Evolutionary conservation across 2,888 invertebrate genomes (phyloP).

Genomic region (Ormyrus nitidulus): DNA sequence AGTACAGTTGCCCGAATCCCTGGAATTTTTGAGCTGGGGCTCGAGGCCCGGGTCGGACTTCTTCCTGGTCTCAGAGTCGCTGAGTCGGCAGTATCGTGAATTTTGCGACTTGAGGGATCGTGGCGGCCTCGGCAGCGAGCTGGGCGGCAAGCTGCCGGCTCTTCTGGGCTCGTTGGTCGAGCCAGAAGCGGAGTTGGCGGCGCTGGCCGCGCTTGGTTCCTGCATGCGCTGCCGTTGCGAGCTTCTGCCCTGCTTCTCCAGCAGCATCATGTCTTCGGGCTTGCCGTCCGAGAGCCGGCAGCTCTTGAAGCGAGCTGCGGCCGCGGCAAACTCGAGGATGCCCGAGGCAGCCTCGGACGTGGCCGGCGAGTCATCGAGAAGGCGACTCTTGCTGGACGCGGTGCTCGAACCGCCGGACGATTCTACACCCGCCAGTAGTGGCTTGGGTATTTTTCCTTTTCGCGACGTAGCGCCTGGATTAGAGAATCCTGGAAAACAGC

Average conservation of each 20-base stretch:
- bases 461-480: slow-evolving; percentile 85
- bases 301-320: slow-evolving; percentile 67
- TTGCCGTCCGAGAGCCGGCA: slow-evolving; percentile 74
- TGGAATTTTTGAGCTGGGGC: slow-evolving; percentile 63
- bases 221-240: slow-evolving; percentile 85
- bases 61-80: slow-evolving; percentile 72
- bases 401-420: slow-evolving; percentile 73
- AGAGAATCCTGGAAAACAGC: slow-evolving; percentile 91
- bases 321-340: slow-evolving; percentile 73
- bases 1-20: slow-evolving; percentile 73
- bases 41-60: slow-evolving; percentile 70
- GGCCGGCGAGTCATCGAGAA: slow-evolving; percentile 70
- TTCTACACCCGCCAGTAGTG: slow-evolving; percentile 83
- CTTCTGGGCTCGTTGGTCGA: slow-evolving; percentile 55
- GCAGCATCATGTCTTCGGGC: slow-evolving; percentile 83
- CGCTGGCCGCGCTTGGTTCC: slow-evolving; percentile 65
- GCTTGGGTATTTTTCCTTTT: slow-evolving; percentile 86
- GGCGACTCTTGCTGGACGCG: slow-evolving; percentile 72
- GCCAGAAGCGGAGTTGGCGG: not conserved
- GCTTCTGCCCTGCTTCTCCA: slow-evolving; percentile 86
- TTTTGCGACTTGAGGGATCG: slow-evolving; percentile 75
- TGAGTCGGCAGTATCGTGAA: slow-evolving; percentile 71
- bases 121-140: slow-evolving; percentile 84
- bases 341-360: slow-evolving; percentile 72
- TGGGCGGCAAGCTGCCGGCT: slow-evolving; percentile 82